phyloP scores from a whole-genome alignment of 2,888 invertebrate genomes.

The Thalpophila matura region DNA sequence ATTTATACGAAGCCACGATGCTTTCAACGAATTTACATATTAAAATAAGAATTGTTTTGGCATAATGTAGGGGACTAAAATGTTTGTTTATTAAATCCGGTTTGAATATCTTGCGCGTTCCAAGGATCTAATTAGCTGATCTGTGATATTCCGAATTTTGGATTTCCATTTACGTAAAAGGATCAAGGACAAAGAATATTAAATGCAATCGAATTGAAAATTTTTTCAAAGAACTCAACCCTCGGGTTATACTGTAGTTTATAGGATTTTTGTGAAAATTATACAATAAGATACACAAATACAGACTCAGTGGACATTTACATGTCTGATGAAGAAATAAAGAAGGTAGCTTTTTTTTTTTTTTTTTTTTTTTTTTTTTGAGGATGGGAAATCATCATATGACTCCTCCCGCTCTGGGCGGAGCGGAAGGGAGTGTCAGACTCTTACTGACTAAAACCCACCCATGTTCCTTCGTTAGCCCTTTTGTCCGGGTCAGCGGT shows the following conservation, averaged over 20 bases:
- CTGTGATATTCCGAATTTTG: slow-evolving; percentile 24
- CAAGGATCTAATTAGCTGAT: slow-evolving; percentile 38
- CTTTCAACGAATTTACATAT: slow-evolving; percentile 67
- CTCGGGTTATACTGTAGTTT: slow-evolving; percentile 13
- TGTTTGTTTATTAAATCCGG: slow-evolving; percentile 56
- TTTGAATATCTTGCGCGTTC: slow-evolving; percentile 39
- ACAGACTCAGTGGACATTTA: slow-evolving; percentile 28
- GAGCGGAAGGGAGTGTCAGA: too few species aligned
- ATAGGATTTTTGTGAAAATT: slow-evolving; percentile 19
- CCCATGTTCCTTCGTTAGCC: too few species aligned
- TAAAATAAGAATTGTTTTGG: slow-evolving; percentile 66
- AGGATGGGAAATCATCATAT: too few species aligned
- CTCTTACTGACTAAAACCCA: too few species aligned
- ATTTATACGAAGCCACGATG: slow-evolving; percentile 67
- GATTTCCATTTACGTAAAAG: slow-evolving; percentile 5
- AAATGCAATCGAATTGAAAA: slow-evolving; percentile 1
- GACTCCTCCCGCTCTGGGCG: too few species aligned
- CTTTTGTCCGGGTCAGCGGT: too few species aligned
- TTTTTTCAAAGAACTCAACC: slow-evolving; percentile 1
- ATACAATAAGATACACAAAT: slow-evolving; percentile 1
- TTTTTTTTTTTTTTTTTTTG: too few species aligned
- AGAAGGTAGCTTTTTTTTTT: too few species aligned
- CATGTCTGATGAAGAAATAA: slow-evolving; percentile 32
- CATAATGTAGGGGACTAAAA: slow-evolving; percentile 53
- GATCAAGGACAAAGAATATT: slow-evolving; percentile 8